A percentile compares a stretch with the other conserved stretches of the same genome.
phyloP scores from a whole-genome alignment of 2,888 invertebrate species.

The Galeopsomyia nigrocyanea region DNA sequence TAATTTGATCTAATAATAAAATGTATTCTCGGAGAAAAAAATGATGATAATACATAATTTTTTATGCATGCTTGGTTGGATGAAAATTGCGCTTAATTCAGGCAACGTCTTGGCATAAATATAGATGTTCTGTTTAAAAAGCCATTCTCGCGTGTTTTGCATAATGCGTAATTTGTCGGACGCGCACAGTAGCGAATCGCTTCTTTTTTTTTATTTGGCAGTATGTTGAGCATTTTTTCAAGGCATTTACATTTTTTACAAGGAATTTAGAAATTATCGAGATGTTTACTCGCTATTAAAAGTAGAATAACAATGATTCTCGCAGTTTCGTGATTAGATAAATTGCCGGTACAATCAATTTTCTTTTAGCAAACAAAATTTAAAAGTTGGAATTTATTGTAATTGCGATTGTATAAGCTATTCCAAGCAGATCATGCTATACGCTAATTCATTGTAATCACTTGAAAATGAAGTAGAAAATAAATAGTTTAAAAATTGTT shows the following conservation, averaged over 20 bases:
- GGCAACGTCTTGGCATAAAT: slow-evolving; percentile 56
- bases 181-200: neutral
- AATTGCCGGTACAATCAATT: slow-evolving; percentile 9
- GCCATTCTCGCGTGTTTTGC: slow-evolving; percentile 66
- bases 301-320: neutral
- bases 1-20: no score
- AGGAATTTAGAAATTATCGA: slow-evolving; percentile 35
- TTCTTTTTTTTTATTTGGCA: no score
- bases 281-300: slow-evolving; percentile 43
- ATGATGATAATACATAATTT: slow-evolving; percentile 52
- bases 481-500: no score
- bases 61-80: slow-evolving; percentile 59
- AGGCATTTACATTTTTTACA: slow-evolving; percentile 20
- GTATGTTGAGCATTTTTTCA: slow-evolving; percentile 9
- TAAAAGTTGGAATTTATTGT: no score
- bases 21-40: slow-evolving; percentile 14
- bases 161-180: slow-evolving; percentile 55
- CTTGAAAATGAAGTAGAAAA: no score
- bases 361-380: slow-evolving; percentile 10
- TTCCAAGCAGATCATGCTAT: no score
- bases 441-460: no score
- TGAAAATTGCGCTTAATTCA: slow-evolving; percentile 63
- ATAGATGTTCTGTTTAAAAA: slow-evolving; percentile 67
- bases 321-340: neutral
- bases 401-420: no score